Conservation (phyloP, 2,888 invertebrate genomes). For the Leistus spinibarbis region DNA sequence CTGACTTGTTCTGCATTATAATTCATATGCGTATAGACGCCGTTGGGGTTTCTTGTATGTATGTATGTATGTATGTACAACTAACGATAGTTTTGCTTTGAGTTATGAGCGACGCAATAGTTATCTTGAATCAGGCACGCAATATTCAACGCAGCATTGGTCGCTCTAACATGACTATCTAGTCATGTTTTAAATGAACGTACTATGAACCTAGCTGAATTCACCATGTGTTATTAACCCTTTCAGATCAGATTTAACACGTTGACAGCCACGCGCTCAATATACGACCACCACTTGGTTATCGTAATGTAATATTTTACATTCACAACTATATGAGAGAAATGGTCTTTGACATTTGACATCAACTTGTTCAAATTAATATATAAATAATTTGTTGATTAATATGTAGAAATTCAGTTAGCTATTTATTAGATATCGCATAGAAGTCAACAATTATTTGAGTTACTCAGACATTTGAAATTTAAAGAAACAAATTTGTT, state of each 20-base stretch:
- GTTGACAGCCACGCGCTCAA: too few relatives aligned
- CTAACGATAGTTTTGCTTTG: conserved; percentile 1
- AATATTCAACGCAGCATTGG: neutral
- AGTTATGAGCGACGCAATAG: conserved; percentile 1
- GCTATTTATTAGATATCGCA: too few relatives aligned
- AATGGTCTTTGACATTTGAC: too few relatives aligned
- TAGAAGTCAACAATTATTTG: neutral
- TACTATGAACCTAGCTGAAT: too few relatives aligned
- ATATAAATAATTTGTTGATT: too few relatives aligned
- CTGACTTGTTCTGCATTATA: neutral
- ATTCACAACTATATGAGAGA: too few relatives aligned
- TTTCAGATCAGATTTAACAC: neutral
- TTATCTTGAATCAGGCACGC: conserved; percentile 3
- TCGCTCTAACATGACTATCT: neutral
- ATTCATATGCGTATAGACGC: neutral
- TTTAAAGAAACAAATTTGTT: neutral
- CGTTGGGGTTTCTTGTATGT: neutral
- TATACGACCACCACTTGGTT: too few relatives aligned
- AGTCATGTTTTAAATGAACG: neutral
- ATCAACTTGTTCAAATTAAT: too few relatives aligned
- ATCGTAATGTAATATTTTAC: too few relatives aligned
- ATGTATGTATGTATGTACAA: too few relatives aligned
- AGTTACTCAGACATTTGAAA: neutral
- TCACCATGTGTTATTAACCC: neutral
- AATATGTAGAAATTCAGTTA: too few relatives aligned